Evolutionary conservation across 2,113 vertebrate species (phyloP), one percentile per base, ranked within the genome.

Genomic region (Tricholaema leucomelas): DNA sequence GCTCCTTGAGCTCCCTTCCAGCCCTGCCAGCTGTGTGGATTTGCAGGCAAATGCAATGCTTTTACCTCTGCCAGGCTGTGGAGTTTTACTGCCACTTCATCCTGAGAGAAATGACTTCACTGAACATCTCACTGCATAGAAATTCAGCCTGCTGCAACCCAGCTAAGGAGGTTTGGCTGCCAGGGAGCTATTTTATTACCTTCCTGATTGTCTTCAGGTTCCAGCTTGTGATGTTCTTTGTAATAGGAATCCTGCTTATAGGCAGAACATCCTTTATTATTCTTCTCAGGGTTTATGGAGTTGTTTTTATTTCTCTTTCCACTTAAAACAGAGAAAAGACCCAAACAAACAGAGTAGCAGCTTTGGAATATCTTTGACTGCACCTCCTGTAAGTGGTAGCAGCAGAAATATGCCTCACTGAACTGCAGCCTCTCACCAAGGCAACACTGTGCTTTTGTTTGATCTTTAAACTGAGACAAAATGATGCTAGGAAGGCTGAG

Each of bases 41-140:
- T 94, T 95, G 87, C 80, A 92, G 92, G 94, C 90, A 93, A 90
- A 75, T 61, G 15, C 65, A 82, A 75, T 64, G 19, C 42, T 70
- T 86, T 90, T 87, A 79, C 61, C 36, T 70, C 35, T 94, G 75
- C 8, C n/a, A 55, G 5, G 71, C 75, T 92, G 55, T 88, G 12
- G 3, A 56, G 35, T 74, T 94, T 94, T 84, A 60, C 60, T 67
- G 28, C 40, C 10, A 86, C 56, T 90, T 82, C 56, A 81, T 63
- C 87, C 48, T 65, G 8, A 67, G 44, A 85, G 86, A 78, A 91
- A 40, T 46, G 0, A 52, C 91, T 92, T 92, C 27, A 8, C 44
- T 86, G 63, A 80, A 46, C 50, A 90, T 71, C 88, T 69, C 50
- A 83, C 77, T 92, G 58, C 54, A 73, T 35, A 31, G 3, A 87